These are phyloP conservation scores for Cyclophora albipunctata DNA, from an alignment of 2,888 invertebrate species.

Conservation along the genomic window DNA sequence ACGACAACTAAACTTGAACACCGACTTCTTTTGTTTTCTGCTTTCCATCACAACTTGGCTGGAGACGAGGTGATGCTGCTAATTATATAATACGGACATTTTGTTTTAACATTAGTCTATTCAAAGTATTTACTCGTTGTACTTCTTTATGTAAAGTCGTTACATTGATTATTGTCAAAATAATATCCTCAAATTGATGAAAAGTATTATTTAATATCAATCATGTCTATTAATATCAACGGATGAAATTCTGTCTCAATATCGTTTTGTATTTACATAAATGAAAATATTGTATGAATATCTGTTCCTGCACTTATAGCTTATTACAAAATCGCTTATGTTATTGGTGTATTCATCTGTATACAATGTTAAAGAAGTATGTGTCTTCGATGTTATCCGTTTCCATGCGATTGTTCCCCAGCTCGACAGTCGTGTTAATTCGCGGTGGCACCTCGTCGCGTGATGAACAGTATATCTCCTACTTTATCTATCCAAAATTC, in stretches of 20 bases:
- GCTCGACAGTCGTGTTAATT: slow-evolving; percentile 35
- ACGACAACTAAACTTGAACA: slow-evolving; percentile 53
- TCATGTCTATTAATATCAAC: background rate
- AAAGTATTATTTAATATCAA: background rate
- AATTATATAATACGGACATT: slow-evolving; percentile 8
- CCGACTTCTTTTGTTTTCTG: slow-evolving; percentile 32
- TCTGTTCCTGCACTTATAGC: no score
- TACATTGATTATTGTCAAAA: no score
- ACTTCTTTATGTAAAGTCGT: background rate
- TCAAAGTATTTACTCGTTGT: background rate
- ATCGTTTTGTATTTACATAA: background rate
- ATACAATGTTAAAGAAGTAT: no score
- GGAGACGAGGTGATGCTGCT: slow-evolving; percentile 35
- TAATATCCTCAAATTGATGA: no score
- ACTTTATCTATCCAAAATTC: slow-evolving; percentile 23
- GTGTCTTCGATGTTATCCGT: no score
- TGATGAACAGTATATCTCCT: slow-evolving; percentile 22
- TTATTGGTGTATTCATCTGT: no score
- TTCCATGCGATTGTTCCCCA: slow-evolving; percentile 32
- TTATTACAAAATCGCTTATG: no score
- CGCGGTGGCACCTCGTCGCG: slow-evolving; percentile 29
- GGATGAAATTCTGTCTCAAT: background rate
- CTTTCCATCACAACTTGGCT: slow-evolving; percentile 30
- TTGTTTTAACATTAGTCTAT: background rate
- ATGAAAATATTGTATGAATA: no score